Evolutionary conservation across 1,140 invertebrate species (phyloP), one percentile per base, ranked within the genome.

Genomic region (Camponotus pennsylvanicus): DNA sequence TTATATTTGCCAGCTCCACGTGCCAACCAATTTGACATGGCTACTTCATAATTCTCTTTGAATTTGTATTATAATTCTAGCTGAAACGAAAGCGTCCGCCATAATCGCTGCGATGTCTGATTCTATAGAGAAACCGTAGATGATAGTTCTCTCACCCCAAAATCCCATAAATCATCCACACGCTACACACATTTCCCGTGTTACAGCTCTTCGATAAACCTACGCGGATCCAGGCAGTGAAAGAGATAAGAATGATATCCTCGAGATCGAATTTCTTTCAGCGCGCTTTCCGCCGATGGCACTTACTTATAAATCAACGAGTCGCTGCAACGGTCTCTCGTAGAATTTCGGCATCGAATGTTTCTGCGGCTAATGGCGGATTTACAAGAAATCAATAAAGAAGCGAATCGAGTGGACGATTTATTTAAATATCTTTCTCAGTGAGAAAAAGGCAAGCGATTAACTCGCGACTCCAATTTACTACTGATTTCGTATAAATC

Each of bases 191-290:
- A 73, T 82, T 73, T 27, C 67, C 37, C 52, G 15, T 37, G 52
- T 71, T 82, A 82, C 66, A 34, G 27, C 42, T 42, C 66, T 32
- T 27, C 67, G 79, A 82, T 82, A 82, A 82, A 82, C 55, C 37
- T 13, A 34, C 49, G 37, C 52, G 37, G 37, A 71, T 42, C 52
- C 52, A 27, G 27, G 21, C 32, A 21, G 37, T 34, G 69, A 73
- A 45, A 70, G 55, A 82, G 79, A 82, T 82, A 82, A 82, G 52
- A 8, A 21, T 27, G 79, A 73, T 73, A 82, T 73, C 79, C 18
- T 61, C 55, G 67, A 49, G 79, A 82, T 82, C 79, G 70, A 82
- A 73, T 82, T 82, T 82, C 67, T 73, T 82, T 61, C 67, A 57
- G 66, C 66, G 37, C 34, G 49, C 52, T 55, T n/a, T 71, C 21